Evolutionary conservation across 1,140 invertebrate species (phyloP), one percentile per base, ranked within the genome.

Genomic region (Sarcophaga peregrina): DNA sequence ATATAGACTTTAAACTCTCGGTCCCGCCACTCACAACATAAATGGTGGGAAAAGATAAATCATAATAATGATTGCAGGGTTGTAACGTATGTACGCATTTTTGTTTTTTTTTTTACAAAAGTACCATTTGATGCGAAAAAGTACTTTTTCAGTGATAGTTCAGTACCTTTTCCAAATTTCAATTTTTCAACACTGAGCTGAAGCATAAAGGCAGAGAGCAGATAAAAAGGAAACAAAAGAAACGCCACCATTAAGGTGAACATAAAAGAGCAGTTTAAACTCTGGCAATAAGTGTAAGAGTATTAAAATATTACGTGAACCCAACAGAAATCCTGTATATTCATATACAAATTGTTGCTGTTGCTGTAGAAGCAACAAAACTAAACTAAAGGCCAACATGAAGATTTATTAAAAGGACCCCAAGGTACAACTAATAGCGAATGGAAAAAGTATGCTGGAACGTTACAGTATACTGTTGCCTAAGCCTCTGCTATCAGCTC

Each of bases 391-490:
- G 47, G 75, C 75, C 75, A 78, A 50, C 75, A 52, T 15, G 45
- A 78, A 78, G 75, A 78, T 78, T 78, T 78, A 78, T 78, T 78
- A 78, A 78, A 78, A 78, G 17, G 47, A 78, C 75, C 74, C 75
- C 48, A 52, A 78, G 75, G 75, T 52, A 78, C 48, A 20, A 50
- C 62, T 68, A 68, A 68, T 9, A 37, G 25, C 25, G 25, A 37
- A 37, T 37, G 25, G 25, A 37, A 37, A 68, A 20, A 68, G 20
- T 68, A 68, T 7, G 7, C 5, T 52, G 50, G 0, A 52, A 68
- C 20, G 20, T 68, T 15, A 58, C 15, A 37, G 25, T 4, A 37
- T 37, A 37, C 25, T 37, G 25, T 37, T n/a, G n/a, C n/a, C n/a
- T n/a, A n/a, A 13, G 54, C 62, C 20, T 20, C 62, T 68, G 10